Evolutionary conservation across 2,113 vertebrate species (phyloP), one percentile per base, ranked within the genome.

Genomic region (Vireo altiloquus): DNA sequence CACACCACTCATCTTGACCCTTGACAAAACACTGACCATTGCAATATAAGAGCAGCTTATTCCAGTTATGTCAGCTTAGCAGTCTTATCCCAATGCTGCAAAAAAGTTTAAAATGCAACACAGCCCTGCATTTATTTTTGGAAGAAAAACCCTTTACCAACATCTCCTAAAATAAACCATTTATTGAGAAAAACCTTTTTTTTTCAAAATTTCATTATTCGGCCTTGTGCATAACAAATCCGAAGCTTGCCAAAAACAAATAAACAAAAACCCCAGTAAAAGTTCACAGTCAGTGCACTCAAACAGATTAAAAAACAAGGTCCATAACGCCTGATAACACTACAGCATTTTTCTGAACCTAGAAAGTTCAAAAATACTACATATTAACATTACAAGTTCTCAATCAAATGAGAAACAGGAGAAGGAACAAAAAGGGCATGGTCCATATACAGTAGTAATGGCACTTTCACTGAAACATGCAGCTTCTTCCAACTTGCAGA

Each of bases 151-250:
- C 54, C 42, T 78, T 81, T 64, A 96, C 94, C 78, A 70, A 11
- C 42, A 81, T 90, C 90, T 98, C 98, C 98, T 98, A 98, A 98
- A 98, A 98, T 98, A 98, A 98, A 98, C 98, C 97, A 98, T 98
- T 98, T 98, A 98, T 98, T 98, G 98, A 98, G 97, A 98, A 98
- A 97, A 97, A 95, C 92, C 28, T 69, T 96, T 93, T 96, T 96
- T 93, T 96, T 93, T 96, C 97, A 47, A 80, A 96, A 97, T 97
- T 96, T 98, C 96, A 97, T 94, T 88, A 80, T 97, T 96, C 96
- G 96, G 96, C 97, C 96, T 98, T 97, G 96, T 97, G 97, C 97
- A 97, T 97, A 97, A 98, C 97, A 98, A 98, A 97, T 97, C 95
- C 22, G 92, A 97, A 97, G 97, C 98, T 97, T 72, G 97, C 96